Conservation (phyloP, 2,113 vertebrate genomes). For the Leptobrachium ailaonicum region DNA sequence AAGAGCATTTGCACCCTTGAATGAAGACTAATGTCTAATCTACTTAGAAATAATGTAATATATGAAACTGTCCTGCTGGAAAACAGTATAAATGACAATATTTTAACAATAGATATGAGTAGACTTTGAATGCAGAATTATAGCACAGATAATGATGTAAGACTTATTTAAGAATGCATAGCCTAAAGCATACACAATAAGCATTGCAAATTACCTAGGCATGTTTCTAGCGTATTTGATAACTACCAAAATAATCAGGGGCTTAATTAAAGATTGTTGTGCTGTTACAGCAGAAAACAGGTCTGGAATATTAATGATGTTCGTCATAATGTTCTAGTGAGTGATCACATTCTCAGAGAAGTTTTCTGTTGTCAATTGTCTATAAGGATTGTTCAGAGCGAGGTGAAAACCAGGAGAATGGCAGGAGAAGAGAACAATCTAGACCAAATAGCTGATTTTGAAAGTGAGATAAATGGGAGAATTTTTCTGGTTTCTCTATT, state of each 20-base stretch:
- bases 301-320: background rate
- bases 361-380: too few species aligned
- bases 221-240: conserved; percentile 4
- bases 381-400: too few species aligned
- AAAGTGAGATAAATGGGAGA: too few species aligned
- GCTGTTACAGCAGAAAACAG: background rate
- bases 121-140: background rate
- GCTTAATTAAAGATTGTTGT: conserved; percentile 17
- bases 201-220: background rate
- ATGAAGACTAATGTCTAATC: background rate
- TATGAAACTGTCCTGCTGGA: background rate
- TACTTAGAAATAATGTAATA: background rate
- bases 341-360: too few species aligned
- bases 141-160: background rate
- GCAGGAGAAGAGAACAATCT: too few species aligned
- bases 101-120: background rate
- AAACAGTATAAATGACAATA: background rate
- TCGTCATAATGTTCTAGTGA: background rate
- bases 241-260: conserved; percentile 8
- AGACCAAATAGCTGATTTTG: too few species aligned
- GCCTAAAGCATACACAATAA: background rate
- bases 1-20: background rate
- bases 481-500: too few species aligned
- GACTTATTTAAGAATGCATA: background rate
- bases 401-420: too few species aligned